Conservation (phyloP, 2,113 vertebrate species). For the Donacobius atricapilla region DNA sequence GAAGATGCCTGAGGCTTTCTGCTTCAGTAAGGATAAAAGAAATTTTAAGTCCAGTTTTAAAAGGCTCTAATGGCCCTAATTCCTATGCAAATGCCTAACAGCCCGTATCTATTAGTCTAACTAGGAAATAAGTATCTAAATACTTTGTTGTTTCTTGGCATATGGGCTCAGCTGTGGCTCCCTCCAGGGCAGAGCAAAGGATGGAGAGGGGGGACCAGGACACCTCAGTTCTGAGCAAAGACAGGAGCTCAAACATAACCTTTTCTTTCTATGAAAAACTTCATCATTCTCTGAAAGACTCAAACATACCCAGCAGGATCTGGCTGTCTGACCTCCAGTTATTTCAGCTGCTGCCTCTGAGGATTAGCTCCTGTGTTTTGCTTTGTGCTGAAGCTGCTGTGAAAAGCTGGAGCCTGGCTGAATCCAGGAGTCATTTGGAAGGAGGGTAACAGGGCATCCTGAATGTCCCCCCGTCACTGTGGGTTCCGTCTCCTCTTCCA, state of each 20-base stretch:
- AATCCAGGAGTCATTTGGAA: background rate
- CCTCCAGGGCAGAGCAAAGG: background rate
- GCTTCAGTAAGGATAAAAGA: background rate
- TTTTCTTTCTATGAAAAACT: conserved; percentile 16
- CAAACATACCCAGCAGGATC: background rate
- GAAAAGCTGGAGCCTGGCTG: conserved; percentile 1
- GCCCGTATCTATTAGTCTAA: background rate
- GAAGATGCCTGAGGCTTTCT: background rate
- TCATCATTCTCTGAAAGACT: background rate
- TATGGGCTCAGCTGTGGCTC: background rate
- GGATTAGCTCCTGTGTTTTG: background rate
- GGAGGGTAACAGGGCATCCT: background rate
- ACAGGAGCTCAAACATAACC: background rate
- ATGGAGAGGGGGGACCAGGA: background rate
- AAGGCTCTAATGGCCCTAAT: background rate
- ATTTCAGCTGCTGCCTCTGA: background rate
- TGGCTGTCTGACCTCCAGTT: background rate
- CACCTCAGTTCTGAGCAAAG: background rate
- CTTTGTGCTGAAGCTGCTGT: background rate
- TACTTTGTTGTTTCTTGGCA: background rate
- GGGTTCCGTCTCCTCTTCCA: background rate
- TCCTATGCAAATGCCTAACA: background rate
- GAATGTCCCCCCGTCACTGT: background rate
- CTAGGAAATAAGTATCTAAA: background rate
- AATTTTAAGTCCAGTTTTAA: background rate